Evolutionary conservation across 2,113 vertebrate species (phyloP).

Genomic region (Atrichornis clamosus): DNA sequence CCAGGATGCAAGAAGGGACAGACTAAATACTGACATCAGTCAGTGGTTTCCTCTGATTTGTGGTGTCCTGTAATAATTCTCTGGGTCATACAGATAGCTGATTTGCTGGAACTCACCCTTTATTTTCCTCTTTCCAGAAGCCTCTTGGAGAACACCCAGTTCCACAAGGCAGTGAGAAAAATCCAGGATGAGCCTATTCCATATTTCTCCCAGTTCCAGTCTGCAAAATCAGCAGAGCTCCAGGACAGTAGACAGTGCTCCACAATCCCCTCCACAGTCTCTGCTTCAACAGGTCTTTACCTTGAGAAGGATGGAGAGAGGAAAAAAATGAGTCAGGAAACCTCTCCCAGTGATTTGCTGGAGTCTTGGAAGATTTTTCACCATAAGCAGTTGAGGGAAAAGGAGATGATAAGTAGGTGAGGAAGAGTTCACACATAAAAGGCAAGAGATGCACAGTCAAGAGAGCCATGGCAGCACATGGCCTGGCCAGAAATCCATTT

Average conservation of each 20-base stretch:
- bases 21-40: background rate
- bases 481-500: background rate
- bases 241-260: background rate
- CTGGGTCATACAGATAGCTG: background rate
- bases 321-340: background rate
- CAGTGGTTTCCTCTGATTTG: background rate
- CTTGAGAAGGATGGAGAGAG: background rate
- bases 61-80: background rate
- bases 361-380: background rate
- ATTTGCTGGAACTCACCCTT: background rate
- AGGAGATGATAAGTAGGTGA: constrained; percentile 72
- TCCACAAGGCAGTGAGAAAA: constrained; percentile 68
- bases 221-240: constrained; percentile 9
- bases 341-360: background rate
- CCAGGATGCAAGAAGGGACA: background rate
- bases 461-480: background rate
- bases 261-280: background rate
- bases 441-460: background rate
- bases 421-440: background rate
- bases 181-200: constrained; percentile 67
- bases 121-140: constrained; percentile 64
- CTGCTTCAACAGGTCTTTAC: background rate
- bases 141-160: constrained; percentile 79
- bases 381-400: constrained; percentile 21
- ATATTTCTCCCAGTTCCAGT: constrained; percentile 76